Evolutionary conservation across 2,797 vertebrate species (phyloP), one percentile per base, ranked within the genome.

Genomic region (Eidolon dupreanum): DNA sequence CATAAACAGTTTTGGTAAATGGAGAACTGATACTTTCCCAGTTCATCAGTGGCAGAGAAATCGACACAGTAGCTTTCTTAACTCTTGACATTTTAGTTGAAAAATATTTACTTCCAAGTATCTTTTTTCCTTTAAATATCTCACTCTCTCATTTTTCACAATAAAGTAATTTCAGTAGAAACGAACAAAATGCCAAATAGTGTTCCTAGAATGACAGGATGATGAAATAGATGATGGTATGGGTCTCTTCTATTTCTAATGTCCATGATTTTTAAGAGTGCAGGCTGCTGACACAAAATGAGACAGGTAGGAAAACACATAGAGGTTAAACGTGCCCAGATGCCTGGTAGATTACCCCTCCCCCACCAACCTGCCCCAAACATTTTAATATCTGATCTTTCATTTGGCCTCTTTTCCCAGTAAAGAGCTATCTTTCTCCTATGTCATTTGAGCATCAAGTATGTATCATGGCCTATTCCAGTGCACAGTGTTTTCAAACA

Each of bases 71-170:
- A 77, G 31, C 46, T 75, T 77, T 88, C 88, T 81, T 89, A 91
- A 75, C 26, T 90, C 55, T 71, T 79, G 70, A 88, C 6, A 33
- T 73, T 77, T 95, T 75, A 20, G 36, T 51, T 84, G 77, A 77
- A 86, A 96, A 43, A 22, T 74, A 43, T 78, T 93, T 97, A 53
- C 33, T 78, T 68, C 20, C 49, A 77, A 49, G 43, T 85, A 82
- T 71, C 38, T 9, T 95, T 86, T 94, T 73, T 71, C 71, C 41
- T 68, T 96, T 83, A 88, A 96, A 83, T 84, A 61, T 78, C 16
- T 90, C 15, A 38, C 24, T n/a, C 20, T 9, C 68, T 94, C 66
- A 65, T 87, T 94, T 94, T 93, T 68, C 26, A 75, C 33, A 85
- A 31, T 53, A 73, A 63, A 79, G 24, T 95, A 5, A 74, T 92